Evolutionary conservation across 1,140 invertebrate species (phyloP), one percentile per base, ranked within the genome.

Genomic region (Camponotus pennsylvanicus): DNA sequence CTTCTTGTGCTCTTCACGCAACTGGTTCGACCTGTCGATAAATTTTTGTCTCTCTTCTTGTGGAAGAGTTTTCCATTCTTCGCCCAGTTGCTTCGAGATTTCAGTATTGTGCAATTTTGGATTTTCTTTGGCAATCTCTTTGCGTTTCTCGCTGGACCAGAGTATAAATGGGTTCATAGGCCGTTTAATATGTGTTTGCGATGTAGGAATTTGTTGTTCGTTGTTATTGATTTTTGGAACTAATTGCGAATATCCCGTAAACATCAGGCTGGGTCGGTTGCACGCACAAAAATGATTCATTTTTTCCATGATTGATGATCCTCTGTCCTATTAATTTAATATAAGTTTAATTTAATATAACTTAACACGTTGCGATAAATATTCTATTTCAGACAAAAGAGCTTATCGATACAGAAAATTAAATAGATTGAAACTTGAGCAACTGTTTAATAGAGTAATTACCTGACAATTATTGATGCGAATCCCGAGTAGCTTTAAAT

Each of bases 151-250:
- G 0, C 99, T 95, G 3, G 98, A 99, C 99, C 99, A 99, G 8
- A 99, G 99, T 99, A 99, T 99, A 95, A 99, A 99, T 8, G 99
- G 99, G 95, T 99, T 99, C 99, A 99, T 99, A 0, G 99, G 99
- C 59, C 99, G 96, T 94, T 99, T 99, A 18, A 99, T 99, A 13
- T 97, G 93, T 21, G 8, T 3, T 92, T 95, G 80, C 0, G 95
- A 95, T 1, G 27, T 27, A 27, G 27, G 27, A 27, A 1, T 27
- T 27, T 27, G 27, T 27, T 27, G 27, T 27, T 27, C 27, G 1
- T 27, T 27, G 1, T 27, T 27, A 27, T 27, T 27, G 27, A 27
- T 27, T 1, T 27, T 27, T 27, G 27, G 1, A 27, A 27, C 0
- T 1, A 27, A 27, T 27, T 27, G 27, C 27, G 27, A 21, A 21